Base-by-base conservation (phyloP, 2,113 vertebrate species). In the Sciurus niger region DNA sequence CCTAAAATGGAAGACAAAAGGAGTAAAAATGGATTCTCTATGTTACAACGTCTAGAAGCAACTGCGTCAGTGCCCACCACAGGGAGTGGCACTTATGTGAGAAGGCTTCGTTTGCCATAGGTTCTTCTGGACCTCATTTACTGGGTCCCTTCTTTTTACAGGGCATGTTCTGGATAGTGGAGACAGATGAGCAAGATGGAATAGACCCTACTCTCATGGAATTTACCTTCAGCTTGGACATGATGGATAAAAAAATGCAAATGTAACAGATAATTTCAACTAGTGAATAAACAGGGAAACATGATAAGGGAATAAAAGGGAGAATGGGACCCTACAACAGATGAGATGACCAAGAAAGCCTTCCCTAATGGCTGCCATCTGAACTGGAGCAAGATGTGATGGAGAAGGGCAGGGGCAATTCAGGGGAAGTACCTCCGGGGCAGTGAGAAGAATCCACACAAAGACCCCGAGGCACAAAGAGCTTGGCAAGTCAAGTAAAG, bases 1-100 rank as follows among this genome's bases (percentile, higher is more conserved):
- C 80, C 99, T 99, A 93, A 7, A 94, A 51, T 0, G 30, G 46
- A 97, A 40, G 43, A 34, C 34, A 53, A 55, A 63, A 83, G 0
- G 13, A 86, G 96, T 85, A 95, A 53, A 37, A 28, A 78, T 4
- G 40, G 4, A 73, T 20, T 17, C 30, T 7, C 30, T 12, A 25
- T 40, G 88, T 0, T 2, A 1, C 3, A 22, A 37, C 43, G 73
- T 63, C 92, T 34, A 25, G 13, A 80, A 96, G 90, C 17, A 76
- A 32, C 17, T 8, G 51, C 60, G 34, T 65, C 9, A 40, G 11
- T 2, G 25, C 24, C 79, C 14, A 0, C 2, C 20, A 40, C 8
- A 65, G 53, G 24, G 2, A 25, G n/a, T 1, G 22, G 40, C 2
- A 4, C 28, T 37, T 24, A 14, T 11, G 2, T 18, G 2, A 18